Evolutionary conservation across 2,797 vertebrate species (phyloP), one percentile per base, ranked within the genome.

Genomic region (Telmatherina bonti): DNA sequence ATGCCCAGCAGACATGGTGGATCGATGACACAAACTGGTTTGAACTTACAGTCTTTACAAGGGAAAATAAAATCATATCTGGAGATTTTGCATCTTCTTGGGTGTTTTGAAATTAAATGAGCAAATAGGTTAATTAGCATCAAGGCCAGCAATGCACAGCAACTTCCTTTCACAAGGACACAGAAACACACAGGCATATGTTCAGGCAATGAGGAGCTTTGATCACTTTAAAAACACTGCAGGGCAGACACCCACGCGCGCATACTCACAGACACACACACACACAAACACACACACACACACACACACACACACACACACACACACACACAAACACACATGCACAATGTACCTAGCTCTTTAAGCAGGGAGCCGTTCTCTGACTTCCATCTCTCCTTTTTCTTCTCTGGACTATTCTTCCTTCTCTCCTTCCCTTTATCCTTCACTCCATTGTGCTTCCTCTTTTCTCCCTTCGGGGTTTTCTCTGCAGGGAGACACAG

Each of bases 381-480:
- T 60, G 95, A 90, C 93, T 96, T 97, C 91, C 96, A 93, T 89
- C 95, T 95, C 87, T 97, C 96, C 88, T 96, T 97, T 82, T 96
- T 97, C 84, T 96, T 97, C 90, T 97, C 96, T 0, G 95, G 94
- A 75, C 95, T 97, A 92, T 76, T 94, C 90, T 95, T 98, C 84
- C 94, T 93, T 69, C 94, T 93, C 86, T 96, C 96, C 93, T 94
- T 95, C 91, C 91, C 93, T 94, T 93, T 96, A 93, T 30, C 94
- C 91, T 92, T 97, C 93, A 87, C 90, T 94, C 95, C 95, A 93
- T 93, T 96, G 95, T 93, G 95, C 93, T 93, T 88, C 74, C 86
- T 91, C 84, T 89, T 93, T 75, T 92, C 93, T 85, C 93, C 96
- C 85, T 94, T 96, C 87, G 94, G 94, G 89, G 90, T 92, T 92